These are phyloP conservation scores for Drosophila diplacantha DNA, from an alignment of 2,888 invertebrate species.

Conservation along the genomic window DNA sequence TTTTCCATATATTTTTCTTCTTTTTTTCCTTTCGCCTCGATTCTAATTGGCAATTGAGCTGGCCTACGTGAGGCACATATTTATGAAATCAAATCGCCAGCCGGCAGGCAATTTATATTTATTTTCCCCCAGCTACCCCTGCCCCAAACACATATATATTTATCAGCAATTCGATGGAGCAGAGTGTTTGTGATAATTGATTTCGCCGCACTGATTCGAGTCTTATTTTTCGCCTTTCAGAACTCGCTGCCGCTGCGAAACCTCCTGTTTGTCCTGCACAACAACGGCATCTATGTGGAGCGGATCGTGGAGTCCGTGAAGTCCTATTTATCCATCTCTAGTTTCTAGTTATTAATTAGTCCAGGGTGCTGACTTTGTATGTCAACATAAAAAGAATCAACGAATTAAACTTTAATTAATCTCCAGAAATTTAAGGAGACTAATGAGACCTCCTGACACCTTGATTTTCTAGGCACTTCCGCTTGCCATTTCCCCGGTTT, in stretches of 20 bases:
- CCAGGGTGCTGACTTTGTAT: not conserved
- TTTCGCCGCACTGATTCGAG: constrained; percentile 34
- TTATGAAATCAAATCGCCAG: constrained; percentile 62
- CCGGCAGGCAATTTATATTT: constrained; percentile 61
- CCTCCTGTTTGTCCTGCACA: constrained; percentile 72
- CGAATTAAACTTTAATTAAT: not conserved
- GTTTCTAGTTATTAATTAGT: constrained; percentile 52
- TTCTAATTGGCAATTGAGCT: constrained; percentile 75
- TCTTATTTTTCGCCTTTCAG: constrained; percentile 51
- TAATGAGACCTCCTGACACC: not conserved
- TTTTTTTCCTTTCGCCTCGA: constrained; percentile 21
- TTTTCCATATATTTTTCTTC: constrained; percentile 5
- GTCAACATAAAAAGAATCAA: not conserved
- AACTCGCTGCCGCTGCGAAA: constrained; percentile 71
- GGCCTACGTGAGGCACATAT: constrained; percentile 68
- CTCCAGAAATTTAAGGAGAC: not conserved
- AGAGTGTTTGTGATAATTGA: constrained; percentile 38
- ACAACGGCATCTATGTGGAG: constrained; percentile 74
- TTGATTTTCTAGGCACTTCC: not conserved
- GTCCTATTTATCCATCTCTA: constrained; percentile 75
- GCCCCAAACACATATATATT: constrained; percentile 14
- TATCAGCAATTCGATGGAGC: constrained; percentile 28
- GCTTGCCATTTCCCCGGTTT: not conserved
- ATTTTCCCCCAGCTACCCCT: constrained; percentile 53
- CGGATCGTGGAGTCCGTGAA: constrained; percentile 75